Base-by-base conservation (phyloP, 2,888 invertebrate species). In the Mimas tiliae region DNA sequence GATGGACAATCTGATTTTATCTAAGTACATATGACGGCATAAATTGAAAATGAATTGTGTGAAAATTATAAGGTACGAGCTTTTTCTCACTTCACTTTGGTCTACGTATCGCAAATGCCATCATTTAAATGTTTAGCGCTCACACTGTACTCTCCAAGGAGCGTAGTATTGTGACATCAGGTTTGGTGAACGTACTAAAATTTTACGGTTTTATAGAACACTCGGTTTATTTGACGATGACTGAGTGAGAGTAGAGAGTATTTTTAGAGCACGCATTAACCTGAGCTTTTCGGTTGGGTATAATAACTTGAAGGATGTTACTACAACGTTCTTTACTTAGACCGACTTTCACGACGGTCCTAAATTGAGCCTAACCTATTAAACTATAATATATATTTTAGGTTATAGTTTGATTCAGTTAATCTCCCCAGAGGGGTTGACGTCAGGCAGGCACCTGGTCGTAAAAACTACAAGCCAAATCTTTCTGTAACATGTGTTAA, bases 201-300 rank as follows among this genome's bases (percentile, higher is more conserved):
- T 58, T 58, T 58, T 42, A 58, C 58, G 42, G 19, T 19, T 42
- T 38, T 38, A 55, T 33, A 16, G 55, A 34, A 34, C 55, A 16
- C 12, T 58, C 19, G 19, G 42, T 58, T 58, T 42, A 58, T 58
- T 58, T 58, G 58, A 42, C 58, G 42, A 12, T 58, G 55, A 55
- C 55, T 55, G 58, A 58, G 58, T 58, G 58, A 19, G 58, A 42
- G 58, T 42, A 58, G 16, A 34, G 55, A 11, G 38, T 38, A 16
- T 42, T 55, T 51, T 58, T 58, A 58, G 42, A 12, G 58, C 58
- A 58, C 38, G 21, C 58, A 42, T 58, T 58, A 58, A 58, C 58
- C 42, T 58, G 42, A 16, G 38, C 55, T 19, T 58, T 58, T 19
- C 55, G 38, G 55, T 58, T 58, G 16, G 38, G 55, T 58, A 38